Conservation (phyloP, 2,113 vertebrate genomes). For the Todiramphus saurophagus region DNA sequence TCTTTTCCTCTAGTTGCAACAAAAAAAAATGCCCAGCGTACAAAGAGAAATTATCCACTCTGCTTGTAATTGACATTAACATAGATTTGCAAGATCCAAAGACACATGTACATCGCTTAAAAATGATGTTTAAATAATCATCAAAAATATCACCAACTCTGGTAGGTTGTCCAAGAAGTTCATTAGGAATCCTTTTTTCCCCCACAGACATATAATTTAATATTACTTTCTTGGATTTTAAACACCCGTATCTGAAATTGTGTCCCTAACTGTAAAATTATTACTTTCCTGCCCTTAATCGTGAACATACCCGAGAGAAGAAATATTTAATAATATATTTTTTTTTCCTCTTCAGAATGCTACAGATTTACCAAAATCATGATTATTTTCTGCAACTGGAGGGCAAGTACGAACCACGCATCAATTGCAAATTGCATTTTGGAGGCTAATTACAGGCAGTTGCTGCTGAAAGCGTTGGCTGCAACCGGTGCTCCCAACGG, state of each 20-base stretch:
- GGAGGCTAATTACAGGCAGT: not conserved
- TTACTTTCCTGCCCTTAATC: not conserved
- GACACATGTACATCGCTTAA: not conserved
- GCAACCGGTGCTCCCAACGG: rapidly evolving
- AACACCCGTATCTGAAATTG: not conserved
- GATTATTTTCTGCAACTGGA: not conserved
- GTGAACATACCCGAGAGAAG: not conserved
- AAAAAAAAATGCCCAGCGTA: conserved; percentile 72
- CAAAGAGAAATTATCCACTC: conserved; percentile 79
- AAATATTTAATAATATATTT: not conserved
- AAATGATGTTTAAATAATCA: conserved; percentile 15
- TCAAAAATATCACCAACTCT: not conserved
- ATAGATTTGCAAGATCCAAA: not conserved
- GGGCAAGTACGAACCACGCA: not conserved
- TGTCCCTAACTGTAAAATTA: conserved; percentile 5
- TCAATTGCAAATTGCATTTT: not conserved
- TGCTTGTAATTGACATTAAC: conserved; percentile 45
- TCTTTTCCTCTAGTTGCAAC: conserved; percentile 37
- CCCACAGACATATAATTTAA: not conserved
- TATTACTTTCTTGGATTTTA: conserved; percentile 19
- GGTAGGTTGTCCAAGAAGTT: not conserved
- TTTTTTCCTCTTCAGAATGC: not conserved
- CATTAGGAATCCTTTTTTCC: not conserved
- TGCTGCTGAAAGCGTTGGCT: not conserved
- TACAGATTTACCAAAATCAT: not conserved